Percentiles rank a stretch among this genome's conserved stretches.
Evolutionary conservation across 1,140 invertebrate species (phyloP).

Genomic region (Drosophila sulfurigaster): DNA sequence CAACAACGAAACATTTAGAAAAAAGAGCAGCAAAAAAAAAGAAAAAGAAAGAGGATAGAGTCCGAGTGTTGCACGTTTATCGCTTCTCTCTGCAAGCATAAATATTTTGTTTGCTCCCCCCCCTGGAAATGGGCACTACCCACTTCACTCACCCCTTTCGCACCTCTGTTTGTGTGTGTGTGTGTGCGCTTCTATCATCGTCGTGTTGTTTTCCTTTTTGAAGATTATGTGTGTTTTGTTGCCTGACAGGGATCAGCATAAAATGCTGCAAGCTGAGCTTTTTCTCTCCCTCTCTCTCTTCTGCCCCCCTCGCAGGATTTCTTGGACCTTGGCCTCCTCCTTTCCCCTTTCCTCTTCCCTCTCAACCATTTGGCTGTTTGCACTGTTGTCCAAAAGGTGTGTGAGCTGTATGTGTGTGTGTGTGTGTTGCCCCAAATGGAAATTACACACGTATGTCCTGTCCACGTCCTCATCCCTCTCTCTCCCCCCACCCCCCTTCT

Average conservation of each 20-base stretch:
- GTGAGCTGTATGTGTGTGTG: conserved; percentile 45
- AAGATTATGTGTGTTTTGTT: conserved; percentile 85
- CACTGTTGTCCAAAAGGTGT: conserved; percentile 67
- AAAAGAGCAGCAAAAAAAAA: conserved; percentile 3
- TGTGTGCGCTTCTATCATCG: conserved; percentile 46
- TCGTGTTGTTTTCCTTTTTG: conserved; percentile 84
- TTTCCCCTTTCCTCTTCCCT: not conserved
- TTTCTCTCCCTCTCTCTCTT: conserved; percentile 39
- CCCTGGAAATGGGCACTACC: conserved; percentile 3
- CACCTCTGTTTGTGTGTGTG: conserved; percentile 29
- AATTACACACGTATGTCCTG: conserved; percentile 65
- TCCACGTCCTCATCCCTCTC: conserved; percentile 5
- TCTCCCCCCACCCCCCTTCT: not conserved
- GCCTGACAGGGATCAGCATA: conserved; percentile 85
- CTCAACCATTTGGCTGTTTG: conserved; percentile 51
- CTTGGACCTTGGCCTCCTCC: conserved; percentile 8
- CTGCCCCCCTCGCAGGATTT: conserved; percentile 25
- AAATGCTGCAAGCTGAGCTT: conserved; percentile 85
- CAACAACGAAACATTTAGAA: not conserved
- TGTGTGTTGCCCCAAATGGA: conserved; percentile 56
- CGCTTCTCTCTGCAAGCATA: conserved; percentile 64
- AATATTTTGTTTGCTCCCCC: conserved; percentile 76
- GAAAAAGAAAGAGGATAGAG: not conserved
- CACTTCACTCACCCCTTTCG: conserved; percentile 18
- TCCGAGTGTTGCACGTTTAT: conserved; percentile 53